These are phyloP conservation scores for Oreochromis aureus DNA, from an alignment of 2,113 vertebrate species.

Conservation along the genomic window DNA sequence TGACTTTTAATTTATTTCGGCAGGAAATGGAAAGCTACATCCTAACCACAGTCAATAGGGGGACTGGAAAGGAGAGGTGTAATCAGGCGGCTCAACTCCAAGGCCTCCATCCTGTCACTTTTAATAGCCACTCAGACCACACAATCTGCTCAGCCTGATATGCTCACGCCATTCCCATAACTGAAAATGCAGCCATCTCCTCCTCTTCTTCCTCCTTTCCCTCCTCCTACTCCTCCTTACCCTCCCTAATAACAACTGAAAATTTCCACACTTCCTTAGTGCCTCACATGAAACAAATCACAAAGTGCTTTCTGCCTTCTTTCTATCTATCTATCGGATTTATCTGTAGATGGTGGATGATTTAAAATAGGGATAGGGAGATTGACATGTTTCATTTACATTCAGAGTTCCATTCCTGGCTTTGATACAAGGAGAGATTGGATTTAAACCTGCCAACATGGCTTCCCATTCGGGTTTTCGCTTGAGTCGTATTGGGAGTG, in stretches of 20 bases:
- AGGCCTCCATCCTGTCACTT: constrained; percentile 88
- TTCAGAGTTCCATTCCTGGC: constrained; percentile 34
- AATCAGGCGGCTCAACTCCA: constrained; percentile 86
- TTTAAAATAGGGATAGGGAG: constrained; percentile 12
- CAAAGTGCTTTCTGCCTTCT: constrained; percentile 20
- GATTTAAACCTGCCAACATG: constrained; percentile 36
- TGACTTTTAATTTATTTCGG: constrained; percentile 99
- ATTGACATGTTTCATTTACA: constrained; percentile 56
- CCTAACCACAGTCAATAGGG: constrained; percentile 94
- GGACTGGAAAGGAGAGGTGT: constrained; percentile 80
- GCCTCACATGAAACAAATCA: constrained; percentile 42
- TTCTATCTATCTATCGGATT: background rate
- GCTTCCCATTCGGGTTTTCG: background rate
- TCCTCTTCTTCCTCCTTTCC: constrained; percentile 19
- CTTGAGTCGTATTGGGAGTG: background rate
- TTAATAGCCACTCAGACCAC: constrained; percentile 91
- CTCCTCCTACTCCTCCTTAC: constrained; percentile 68
- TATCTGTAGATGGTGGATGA: background rate
- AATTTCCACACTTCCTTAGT: constrained; percentile 43
- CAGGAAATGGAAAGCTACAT: constrained; percentile 97
- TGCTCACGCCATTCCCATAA: constrained; percentile 75
- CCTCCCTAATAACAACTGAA: constrained; percentile 84
- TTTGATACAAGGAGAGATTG: constrained; percentile 42
- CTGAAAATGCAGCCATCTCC: constrained; percentile 64
- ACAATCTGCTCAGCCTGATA: constrained; percentile 85